These are phyloP conservation scores for Percopsis transmontana DNA, from an alignment of 2,113 vertebrate species.

Conservation along the genomic window DNA sequence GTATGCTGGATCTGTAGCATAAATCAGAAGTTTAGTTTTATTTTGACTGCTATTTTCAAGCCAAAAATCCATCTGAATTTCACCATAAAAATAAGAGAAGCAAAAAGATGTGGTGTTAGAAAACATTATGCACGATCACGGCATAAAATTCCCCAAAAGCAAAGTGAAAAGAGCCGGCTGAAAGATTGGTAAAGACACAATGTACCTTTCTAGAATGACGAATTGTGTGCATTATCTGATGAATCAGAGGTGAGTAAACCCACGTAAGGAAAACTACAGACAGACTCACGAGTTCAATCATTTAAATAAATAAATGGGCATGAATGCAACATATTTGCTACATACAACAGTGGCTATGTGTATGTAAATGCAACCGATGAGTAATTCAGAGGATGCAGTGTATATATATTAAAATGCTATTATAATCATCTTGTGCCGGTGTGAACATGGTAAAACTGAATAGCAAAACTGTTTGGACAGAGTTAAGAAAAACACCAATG, in stretches of 20 bases:
- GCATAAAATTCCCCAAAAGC: slow-evolving; percentile 61
- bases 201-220: neutral
- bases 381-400: too few species aligned
- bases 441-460: neutral
- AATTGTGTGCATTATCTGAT: slow-evolving; percentile 12
- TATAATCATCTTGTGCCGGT: neutral
- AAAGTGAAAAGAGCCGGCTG: slow-evolving; percentile 62
- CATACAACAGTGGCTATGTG: slow-evolving; percentile 10
- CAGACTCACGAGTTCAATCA: slow-evolving; percentile 37
- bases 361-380: too few species aligned
- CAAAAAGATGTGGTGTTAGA: neutral
- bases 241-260: slow-evolving; percentile 64
- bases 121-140: slow-evolving; percentile 41
- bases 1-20: slow-evolving; percentile 9
- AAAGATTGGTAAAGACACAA: slow-evolving; percentile 50
- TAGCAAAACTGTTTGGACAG: neutral
- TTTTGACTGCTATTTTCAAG: neutral
- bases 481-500: slow-evolving; percentile 5
- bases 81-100: neutral
- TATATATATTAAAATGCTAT: neutral
- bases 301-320: slow-evolving; percentile 76
- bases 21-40: slow-evolving; percentile 40
- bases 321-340: slow-evolving; percentile 73
- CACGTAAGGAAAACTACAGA: slow-evolving; percentile 61
- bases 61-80: neutral